Conservation (phyloP, 2,888 invertebrate species). For the Tanypteryx hageni region DNA sequence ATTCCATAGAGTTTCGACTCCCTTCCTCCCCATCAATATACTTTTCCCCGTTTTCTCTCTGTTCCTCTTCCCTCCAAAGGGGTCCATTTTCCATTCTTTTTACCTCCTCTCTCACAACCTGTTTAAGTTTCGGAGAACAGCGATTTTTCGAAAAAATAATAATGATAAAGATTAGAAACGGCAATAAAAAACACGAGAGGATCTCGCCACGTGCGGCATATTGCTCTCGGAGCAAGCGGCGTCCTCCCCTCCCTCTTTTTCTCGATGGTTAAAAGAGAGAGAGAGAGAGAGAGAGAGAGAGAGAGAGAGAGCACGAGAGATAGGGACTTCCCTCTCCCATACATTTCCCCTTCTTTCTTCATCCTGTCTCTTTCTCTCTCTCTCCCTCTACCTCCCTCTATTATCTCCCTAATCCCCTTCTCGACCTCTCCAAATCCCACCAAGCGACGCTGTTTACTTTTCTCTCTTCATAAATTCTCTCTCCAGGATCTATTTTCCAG, state of each 20-base stretch:
- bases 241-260: neutral
- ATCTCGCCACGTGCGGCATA: neutral
- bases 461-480: slow-evolving; percentile 7
- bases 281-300: neutral
- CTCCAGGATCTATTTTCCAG: neutral
- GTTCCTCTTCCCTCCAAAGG: neutral
- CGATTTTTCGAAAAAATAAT: neutral
- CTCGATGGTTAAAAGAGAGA: neutral
- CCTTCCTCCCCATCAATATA: too few species aligned
- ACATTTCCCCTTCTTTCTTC: neutral
- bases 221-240: neutral
- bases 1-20: too few species aligned
- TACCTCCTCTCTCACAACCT: neutral
- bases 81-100: neutral
- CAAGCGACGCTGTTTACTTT: neutral
- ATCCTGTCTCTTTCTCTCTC: neutral
- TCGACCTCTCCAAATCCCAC: slow-evolving; percentile 15
- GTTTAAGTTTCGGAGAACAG: neutral
- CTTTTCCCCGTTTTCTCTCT: neutral
- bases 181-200: slow-evolving; percentile 12
- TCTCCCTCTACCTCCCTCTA: neutral
- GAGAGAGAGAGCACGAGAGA: too few species aligned
- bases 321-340: too few species aligned
- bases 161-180: neutral
- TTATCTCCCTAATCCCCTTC: neutral